phyloP scores from a whole-genome alignment of 2,888 invertebrate species.

The Eupeodes latifasciatus region DNA sequence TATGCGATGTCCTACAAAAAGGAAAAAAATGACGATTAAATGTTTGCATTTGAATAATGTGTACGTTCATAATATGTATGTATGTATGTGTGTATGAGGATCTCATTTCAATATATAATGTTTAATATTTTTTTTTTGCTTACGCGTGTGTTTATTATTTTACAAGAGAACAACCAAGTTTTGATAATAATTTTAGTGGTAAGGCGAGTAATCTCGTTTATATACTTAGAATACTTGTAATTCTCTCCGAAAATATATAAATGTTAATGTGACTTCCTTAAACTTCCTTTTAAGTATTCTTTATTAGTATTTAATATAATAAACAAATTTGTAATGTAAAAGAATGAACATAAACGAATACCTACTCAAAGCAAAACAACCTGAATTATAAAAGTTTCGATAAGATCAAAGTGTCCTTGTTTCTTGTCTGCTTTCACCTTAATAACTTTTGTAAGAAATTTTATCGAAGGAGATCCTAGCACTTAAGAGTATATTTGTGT shows the following conservation, averaged over 20 bases:
- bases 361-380: slow-evolving; percentile 9
- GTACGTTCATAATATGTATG: no score
- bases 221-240: no score
- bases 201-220: no score
- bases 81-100: no score
- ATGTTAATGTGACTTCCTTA: neutral
- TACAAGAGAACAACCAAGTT: no score
- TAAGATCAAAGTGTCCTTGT: slow-evolving; percentile 9
- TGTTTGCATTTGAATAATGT: no score
- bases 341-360: neutral
- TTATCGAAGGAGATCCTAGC: neutral
- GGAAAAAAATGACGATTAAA: no score
- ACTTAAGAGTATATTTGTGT: neutral
- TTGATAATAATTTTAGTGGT: no score
- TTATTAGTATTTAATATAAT: neutral
- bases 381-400: slow-evolving; percentile 13
- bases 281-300: neutral
- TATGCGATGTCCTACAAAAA: no score
- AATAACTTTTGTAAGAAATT: neutral
- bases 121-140: no score
- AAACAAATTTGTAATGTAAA: neutral
- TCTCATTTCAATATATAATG: no score
- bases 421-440: neutral
- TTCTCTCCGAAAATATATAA: neutral
- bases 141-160: no score